phyloP scores from a whole-genome alignment of 1,140 invertebrate species.

The Meteorus sp. region DNA sequence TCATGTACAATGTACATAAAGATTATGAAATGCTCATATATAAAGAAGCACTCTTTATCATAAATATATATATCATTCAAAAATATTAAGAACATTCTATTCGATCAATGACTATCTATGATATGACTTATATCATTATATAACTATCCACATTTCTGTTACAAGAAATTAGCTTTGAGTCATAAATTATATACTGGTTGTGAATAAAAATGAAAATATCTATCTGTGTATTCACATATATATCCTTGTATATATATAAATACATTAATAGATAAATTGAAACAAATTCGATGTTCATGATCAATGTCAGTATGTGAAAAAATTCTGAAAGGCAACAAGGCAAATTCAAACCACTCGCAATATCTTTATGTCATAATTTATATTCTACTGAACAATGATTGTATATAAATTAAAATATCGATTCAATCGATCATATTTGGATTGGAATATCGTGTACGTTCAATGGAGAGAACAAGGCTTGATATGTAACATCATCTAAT shows the following conservation, averaged over 20 bases:
- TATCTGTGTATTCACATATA: neutral
- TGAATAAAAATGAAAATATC: slow-evolving; percentile 39
- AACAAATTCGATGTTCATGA: too few relatives aligned
- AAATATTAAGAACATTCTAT: too few relatives aligned
- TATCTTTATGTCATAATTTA: neutral
- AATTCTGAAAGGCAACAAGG: too few relatives aligned
- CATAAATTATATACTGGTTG: slow-evolving; percentile 49
- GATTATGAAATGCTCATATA: neutral
- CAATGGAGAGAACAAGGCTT: slow-evolving; percentile 3
- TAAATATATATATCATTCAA: too few relatives aligned
- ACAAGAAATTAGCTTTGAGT: slow-evolving; percentile 30
- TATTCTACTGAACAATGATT: neutral
- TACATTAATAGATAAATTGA: neutral
- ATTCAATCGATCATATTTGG: slow-evolving; percentile 1
- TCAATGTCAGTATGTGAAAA: too few relatives aligned
- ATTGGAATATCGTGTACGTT: neutral
- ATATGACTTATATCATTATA: neutral
- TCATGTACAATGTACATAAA: neutral
- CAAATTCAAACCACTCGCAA: neutral
- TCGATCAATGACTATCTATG: too few relatives aligned
- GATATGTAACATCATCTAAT: neutral
- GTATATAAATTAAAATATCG: neutral
- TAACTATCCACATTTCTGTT: neutral
- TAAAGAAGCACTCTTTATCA: too few relatives aligned
- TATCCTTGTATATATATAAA: neutral